Conservation (phyloP, 2,888 invertebrate genomes). For the Phaedon cochleariae region DNA sequence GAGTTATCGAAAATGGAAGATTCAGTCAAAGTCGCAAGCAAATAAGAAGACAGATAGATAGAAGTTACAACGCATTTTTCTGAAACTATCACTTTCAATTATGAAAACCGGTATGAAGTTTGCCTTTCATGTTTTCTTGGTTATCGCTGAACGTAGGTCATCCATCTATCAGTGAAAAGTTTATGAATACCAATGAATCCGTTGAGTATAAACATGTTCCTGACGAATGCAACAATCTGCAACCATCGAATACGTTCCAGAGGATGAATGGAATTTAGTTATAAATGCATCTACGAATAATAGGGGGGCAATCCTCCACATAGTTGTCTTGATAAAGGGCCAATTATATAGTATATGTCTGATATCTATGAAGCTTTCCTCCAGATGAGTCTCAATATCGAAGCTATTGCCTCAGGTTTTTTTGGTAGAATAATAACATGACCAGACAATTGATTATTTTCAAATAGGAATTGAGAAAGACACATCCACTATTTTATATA, state of each 20-base stretch:
- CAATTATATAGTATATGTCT: no score
- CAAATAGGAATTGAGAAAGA: no score
- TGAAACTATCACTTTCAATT: neutral
- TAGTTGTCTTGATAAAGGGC: no score
- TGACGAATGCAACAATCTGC: neutral
- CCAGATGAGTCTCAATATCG: no score
- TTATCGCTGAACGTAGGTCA: neutral
- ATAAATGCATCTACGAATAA: neutral
- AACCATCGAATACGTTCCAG: neutral
- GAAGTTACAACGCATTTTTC: neutral
- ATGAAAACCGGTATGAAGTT: neutral
- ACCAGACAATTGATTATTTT: no score
- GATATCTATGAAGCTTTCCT: no score
- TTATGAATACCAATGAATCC: neutral
- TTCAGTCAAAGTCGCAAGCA: neutral
- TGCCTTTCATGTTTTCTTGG: neutral
- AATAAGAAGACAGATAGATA: neutral
- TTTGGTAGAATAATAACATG: no score
- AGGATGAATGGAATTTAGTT: neutral
- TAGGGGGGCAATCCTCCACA: neutral
- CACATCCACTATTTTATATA: no score
- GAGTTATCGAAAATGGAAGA: neutral
- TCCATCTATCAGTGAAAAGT: neutral
- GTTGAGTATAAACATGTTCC: neutral
- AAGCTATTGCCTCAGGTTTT: no score